Evolutionary conservation across 2,888 invertebrate genomes (phyloP), one percentile per base, ranked within the genome.

Genomic region (Chirona hameri): DNA sequence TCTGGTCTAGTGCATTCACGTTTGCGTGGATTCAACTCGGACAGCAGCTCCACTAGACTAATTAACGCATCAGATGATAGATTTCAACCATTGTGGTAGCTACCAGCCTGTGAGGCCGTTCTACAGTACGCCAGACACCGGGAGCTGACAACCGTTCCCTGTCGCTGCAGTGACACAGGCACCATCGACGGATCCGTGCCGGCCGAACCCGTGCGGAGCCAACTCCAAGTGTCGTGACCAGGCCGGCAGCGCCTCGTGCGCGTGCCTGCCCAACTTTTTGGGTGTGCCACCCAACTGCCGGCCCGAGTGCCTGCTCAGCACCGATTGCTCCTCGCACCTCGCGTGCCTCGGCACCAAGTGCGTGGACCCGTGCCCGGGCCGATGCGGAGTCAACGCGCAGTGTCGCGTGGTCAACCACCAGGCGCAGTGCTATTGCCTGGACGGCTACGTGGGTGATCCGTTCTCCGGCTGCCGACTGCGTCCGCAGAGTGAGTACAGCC

Each of bases 321-420:
- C 81, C 93, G 95, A 88, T 85, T 94, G 94, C 87, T 88, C 92
- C 0, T 89, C 91, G 24, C 91, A 91, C 86, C 90, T 91, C 87
- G 93, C 94, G 83, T 95, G 95, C 89, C 91, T 93, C 31, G 92
- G 93, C 86, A 85, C 89, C 65, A 91, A 90, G 85, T 92, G 92
- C 86, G 87, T 88, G 84, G 90, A 91, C 87, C 91, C 91, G 52
- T 91, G 91, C 84, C 90, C 90, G 3, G 91, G 90, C 83, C 90
- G 90, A 18, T 91, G 90, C 85, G 90, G 89, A 5, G 85, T 86
- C 15, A 89, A 96, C 87, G 93, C 94, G 80, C 88, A 93, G 84
- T 96, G 96, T 86, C 89, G 90, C 88, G 92, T 93, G 82, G 91
- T 93, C 84, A 93, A 93, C 87, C 94, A 94, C 87, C 93, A 69